These are phyloP conservation scores for Chrysina gloriosa DNA, from an alignment of 2,888 invertebrate genomes.

Conservation along the genomic window DNA sequence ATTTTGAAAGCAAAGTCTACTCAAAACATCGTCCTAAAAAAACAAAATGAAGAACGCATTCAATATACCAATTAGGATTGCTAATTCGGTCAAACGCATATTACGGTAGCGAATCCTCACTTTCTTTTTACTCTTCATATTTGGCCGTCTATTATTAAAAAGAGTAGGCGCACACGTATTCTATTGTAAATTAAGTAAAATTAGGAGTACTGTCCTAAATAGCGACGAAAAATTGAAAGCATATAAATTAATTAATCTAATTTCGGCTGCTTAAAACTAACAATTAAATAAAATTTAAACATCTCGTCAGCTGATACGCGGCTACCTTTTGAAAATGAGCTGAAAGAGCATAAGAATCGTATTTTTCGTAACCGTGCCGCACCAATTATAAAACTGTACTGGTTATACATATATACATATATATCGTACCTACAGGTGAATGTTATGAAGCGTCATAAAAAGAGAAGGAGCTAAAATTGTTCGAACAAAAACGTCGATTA, in stretches of 20 bases:
- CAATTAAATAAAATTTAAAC: conserved; percentile 10
- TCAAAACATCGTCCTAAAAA: too few species aligned
- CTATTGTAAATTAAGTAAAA: not conserved
- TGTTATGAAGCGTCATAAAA: not conserved
- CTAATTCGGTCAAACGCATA: not conserved
- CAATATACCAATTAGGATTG: not conserved
- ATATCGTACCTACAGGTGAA: not conserved
- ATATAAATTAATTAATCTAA: conserved; percentile 23
- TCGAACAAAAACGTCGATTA: too few species aligned
- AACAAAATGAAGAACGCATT: not conserved
- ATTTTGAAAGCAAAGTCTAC: too few species aligned
- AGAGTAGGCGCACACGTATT: not conserved
- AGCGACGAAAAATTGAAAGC: conserved; percentile 22
- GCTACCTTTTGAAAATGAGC: too few species aligned
- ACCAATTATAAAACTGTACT: not conserved
- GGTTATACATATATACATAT: not conserved
- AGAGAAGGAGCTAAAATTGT: too few species aligned
- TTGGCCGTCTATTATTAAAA: not conserved
- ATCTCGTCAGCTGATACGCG: too few species aligned
- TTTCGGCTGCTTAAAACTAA: not conserved
- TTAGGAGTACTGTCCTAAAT: conserved; percentile 13
- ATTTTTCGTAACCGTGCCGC: not conserved
- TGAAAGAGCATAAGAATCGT: too few species aligned
- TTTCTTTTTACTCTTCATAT: conserved; percentile 15
- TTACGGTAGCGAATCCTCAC: not conserved